A percentile compares a stretch with the other conserved stretches of the same genome.
These are phyloP conservation scores for Cephus pygmeus DNA, from an alignment of 2,888 invertebrate genomes.

Conservation along the genomic window DNA sequence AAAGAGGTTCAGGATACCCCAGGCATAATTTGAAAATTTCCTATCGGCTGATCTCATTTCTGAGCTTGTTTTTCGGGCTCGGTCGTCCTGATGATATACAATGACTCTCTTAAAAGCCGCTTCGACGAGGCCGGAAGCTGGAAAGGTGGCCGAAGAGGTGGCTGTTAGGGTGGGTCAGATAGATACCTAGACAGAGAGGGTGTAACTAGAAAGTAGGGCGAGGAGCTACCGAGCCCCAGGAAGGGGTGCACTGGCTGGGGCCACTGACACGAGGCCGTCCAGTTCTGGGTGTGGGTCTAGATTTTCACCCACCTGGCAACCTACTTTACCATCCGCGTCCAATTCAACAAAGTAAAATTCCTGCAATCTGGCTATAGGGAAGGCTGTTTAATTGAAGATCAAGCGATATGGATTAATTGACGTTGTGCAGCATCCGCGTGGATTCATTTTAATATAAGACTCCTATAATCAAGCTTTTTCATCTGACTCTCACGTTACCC, in stretches of 20 bases:
- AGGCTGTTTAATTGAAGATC: not conserved
- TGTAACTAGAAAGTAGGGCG: constrained; percentile 40
- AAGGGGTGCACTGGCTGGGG: constrained; percentile 49
- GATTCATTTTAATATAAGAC: not conserved
- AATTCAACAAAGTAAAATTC: not conserved
- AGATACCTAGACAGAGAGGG: constrained; percentile 16
- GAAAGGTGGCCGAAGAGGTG: constrained; percentile 1
- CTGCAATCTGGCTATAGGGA: not conserved
- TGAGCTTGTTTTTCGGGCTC: not conserved
- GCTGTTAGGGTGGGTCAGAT: constrained; percentile 12
- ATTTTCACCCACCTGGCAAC: constrained; percentile 46
- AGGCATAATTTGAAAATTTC: not conserved
- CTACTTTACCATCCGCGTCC: constrained; percentile 41
- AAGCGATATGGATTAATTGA: not conserved
- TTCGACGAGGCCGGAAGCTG: constrained; percentile 24
- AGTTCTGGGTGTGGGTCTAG: constrained; percentile 36
- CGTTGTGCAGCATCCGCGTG: not conserved
- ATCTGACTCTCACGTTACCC: not conserved
- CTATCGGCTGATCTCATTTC: not conserved
- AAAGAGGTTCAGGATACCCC: not conserved
- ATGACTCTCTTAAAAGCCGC: constrained; percentile 28
- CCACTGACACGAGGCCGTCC: constrained; percentile 52
- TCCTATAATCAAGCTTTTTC: not conserved
- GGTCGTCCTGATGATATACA: constrained; percentile 23
- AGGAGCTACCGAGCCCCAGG: constrained; percentile 41